phyloP scores from a whole-genome alignment of 2,113 vertebrate genomes.

The Nycticorax nycticorax region DNA sequence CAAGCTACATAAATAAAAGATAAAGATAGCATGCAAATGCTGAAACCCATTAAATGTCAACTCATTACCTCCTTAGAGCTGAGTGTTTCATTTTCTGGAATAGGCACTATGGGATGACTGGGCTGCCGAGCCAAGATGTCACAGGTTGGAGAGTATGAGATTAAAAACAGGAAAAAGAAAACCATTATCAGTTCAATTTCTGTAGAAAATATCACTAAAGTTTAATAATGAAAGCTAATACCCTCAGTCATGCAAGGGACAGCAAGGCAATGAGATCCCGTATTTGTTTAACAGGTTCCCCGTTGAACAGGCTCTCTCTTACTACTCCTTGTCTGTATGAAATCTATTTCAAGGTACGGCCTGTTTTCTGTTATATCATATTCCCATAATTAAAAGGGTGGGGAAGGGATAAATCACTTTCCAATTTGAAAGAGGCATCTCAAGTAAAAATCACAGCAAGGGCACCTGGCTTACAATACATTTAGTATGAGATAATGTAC shows the following conservation, averaged over 20 bases:
- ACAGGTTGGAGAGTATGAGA: not conserved
- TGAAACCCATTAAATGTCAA: not conserved
- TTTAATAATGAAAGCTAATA: not conserved
- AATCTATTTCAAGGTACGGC: not conserved
- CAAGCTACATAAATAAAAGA: not conserved
- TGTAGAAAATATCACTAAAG: not conserved
- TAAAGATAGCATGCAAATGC: not conserved
- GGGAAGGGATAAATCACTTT: not conserved
- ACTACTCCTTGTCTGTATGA: not conserved
- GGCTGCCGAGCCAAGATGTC: slow-evolving; percentile 60
- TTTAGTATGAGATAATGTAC: not conserved
- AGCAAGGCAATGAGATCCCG: not conserved
- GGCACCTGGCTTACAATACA: not conserved
- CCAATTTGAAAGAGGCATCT: not conserved
- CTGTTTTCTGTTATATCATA: not conserved
- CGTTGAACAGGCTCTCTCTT: not conserved
- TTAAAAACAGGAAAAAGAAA: slow-evolving; percentile 21
- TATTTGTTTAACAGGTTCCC: not conserved
- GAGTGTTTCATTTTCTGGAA: slow-evolving; percentile 79
- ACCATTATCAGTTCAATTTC: slow-evolving; percentile 16
- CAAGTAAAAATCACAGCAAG: not conserved
- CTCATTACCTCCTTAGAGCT: slow-evolving; percentile 74
- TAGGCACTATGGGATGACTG: slow-evolving; percentile 75
- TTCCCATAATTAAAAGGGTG: not conserved
- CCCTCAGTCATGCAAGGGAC: not conserved